phyloP scores from a whole-genome alignment of 2,888 invertebrate genomes.

The Thumatha senex region DNA sequence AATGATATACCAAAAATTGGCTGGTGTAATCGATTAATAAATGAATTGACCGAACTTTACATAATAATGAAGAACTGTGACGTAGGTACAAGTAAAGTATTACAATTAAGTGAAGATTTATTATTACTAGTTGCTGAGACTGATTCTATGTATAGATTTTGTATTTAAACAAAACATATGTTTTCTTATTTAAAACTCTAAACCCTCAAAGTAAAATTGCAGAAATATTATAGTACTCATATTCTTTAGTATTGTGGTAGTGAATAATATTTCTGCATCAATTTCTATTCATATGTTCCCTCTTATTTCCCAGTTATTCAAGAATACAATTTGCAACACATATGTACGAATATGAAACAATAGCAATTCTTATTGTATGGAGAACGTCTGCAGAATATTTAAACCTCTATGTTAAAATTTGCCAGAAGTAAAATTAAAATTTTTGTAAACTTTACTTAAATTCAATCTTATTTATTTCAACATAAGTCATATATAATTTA shows the following conservation, averaged over 20 bases:
- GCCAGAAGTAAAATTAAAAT: constrained; percentile 33
- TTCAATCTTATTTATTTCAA: too few species aligned
- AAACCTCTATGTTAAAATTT: constrained; percentile 17
- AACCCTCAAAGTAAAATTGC: background rate
- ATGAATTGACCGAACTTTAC: too few species aligned
- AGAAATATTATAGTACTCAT: constrained; percentile 4
- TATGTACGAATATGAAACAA: constrained; percentile 15
- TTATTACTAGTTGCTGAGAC: too few species aligned
- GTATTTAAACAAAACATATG: background rate
- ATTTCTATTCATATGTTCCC: constrained; percentile 11
- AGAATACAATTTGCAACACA: constrained; percentile 13
- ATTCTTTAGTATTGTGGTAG: too few species aligned
- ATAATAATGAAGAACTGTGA: too few species aligned
- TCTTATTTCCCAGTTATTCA: constrained; percentile 7
- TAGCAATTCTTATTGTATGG: constrained; percentile 15
- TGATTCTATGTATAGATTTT: background rate
- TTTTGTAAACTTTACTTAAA: too few species aligned
- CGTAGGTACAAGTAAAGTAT: too few species aligned
- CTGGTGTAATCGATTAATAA: too few species aligned
- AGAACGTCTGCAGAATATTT: constrained; percentile 9
- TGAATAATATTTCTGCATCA: background rate
- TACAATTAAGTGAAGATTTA: background rate
- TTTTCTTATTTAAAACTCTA: background rate
- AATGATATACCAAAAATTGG: too few species aligned
- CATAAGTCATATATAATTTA: too few species aligned